These are phyloP conservation scores for Heliconius hortense DNA, from an alignment of 2,888 invertebrate species.

Conservation along the genomic window DNA sequence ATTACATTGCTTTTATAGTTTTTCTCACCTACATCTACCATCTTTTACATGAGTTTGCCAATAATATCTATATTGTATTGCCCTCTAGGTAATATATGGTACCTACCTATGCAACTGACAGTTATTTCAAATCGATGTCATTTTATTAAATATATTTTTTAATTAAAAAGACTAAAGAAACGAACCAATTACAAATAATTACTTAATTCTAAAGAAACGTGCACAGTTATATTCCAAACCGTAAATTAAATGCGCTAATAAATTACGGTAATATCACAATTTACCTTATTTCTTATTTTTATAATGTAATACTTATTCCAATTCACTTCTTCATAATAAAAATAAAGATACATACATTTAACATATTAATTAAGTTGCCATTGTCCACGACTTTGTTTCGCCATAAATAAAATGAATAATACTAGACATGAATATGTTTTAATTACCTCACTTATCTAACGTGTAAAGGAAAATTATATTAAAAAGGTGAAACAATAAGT, in stretches of 20 bases:
- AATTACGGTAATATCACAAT: not conserved
- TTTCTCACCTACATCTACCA: no score
- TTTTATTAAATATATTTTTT: not conserved
- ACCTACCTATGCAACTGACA: no score
- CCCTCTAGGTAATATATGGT: no score
- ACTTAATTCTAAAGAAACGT: not conserved
- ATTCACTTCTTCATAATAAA: not conserved
- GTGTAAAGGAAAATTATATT: constrained; percentile 9
- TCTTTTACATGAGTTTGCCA: no score
- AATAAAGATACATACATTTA: constrained; percentile 1
- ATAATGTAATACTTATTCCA: not conserved
- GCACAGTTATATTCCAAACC: not conserved
- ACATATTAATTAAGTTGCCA: constrained; percentile 12
- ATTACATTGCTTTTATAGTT: no score
- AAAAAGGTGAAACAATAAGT: not conserved
- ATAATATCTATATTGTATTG: no score
- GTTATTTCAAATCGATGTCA: no score
- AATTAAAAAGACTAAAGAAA: no score
- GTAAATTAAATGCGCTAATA: constrained; percentile 5
- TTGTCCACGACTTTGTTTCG: constrained; percentile 10
- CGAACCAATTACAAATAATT: no score
- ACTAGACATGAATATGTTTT: constrained; percentile 7
- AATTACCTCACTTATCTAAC: not conserved
- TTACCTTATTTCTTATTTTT: not conserved
- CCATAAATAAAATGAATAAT: constrained; percentile 7